Conservation (phyloP, 2,888 invertebrate species). For the Microplitis manilae region DNA sequence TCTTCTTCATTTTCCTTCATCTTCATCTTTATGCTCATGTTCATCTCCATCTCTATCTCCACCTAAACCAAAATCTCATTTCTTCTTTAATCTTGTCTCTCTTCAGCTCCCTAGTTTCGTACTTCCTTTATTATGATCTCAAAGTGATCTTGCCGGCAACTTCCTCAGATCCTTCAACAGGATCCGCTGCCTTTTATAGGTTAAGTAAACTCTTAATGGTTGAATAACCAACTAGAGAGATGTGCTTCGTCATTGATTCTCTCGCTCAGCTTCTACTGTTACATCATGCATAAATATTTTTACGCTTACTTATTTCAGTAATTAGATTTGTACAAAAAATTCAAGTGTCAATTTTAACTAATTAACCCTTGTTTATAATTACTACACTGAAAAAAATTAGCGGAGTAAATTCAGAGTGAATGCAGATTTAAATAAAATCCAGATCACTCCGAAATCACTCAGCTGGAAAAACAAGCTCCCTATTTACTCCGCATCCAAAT, state of each 20-base stretch:
- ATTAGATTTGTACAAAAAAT: neutral
- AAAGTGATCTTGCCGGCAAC: constrained; percentile 59
- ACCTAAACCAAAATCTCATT: neutral
- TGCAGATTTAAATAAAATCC: too few relatives aligned
- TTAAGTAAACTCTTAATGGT: constrained; percentile 42
- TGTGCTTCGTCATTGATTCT: constrained; percentile 20
- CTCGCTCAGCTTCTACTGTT: neutral
- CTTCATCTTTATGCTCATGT: neutral
- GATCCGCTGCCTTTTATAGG: constrained; percentile 33
- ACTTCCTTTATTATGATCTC: constrained; percentile 62
- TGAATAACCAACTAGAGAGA: constrained; percentile 27
- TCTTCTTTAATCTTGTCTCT: neutral
- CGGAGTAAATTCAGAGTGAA: too few relatives aligned
- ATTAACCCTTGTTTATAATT: too few relatives aligned
- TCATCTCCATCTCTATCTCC: neutral
- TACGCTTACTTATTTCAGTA: constrained; percentile 1
- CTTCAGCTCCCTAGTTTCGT: constrained; percentile 50
- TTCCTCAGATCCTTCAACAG: constrained; percentile 22
- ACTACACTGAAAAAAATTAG: too few relatives aligned
- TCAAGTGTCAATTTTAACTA: too few relatives aligned
- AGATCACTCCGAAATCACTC: too few relatives aligned
- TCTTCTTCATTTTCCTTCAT: neutral
- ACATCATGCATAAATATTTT: constrained; percentile 9
- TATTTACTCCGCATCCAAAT: too few relatives aligned
- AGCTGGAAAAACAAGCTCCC: too few relatives aligned